Evolutionary conservation across 2,888 invertebrate species (phyloP), one percentile per base, ranked within the genome.

Genomic region (Amblyjoppa fuscipennis): DNA sequence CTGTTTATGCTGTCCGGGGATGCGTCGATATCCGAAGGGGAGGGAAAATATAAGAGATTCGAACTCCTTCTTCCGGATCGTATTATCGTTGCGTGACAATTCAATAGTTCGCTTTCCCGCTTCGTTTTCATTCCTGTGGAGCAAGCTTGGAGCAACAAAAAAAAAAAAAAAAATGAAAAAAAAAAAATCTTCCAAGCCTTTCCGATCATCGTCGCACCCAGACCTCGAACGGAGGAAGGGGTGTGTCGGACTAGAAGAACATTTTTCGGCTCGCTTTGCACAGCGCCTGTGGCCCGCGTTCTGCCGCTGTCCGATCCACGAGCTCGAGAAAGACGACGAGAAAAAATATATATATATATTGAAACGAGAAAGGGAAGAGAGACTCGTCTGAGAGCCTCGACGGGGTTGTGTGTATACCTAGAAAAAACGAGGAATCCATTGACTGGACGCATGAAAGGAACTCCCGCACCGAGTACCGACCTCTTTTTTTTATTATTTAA

Each of bases 371-470:
- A 79, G 73, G 81, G 68, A 31, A n/a, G 45, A 61, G 73, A 51
- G 69, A 64, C 20, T 56, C 56, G 56, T 56, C 56, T 25, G 56
- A 56, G 25, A 6, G 41, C 41, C 25, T 56, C 56, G 56, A 5
- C 25, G 25, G 25, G 56, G 20, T 56, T 25, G 56, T 56, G 83
- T 20, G 53, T 56, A 56, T 56, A 56, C 25, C 56, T 56, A 79
- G 51, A 70, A 77, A 59, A 82, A 61, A 61, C 79, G 78, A 75
- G 84, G 87, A 88, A 88, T 84, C 86, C 89, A 90, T 90, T 89
- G 89, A 89, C 89, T 89, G 84, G 80, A 74, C 82, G 87, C 80
- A 89, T 90, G 90, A 90, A 90, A 90, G 87, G 87, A 88, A 45
- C 41, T 71, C 82, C 83, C 59, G 79, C 78, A 77, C 71, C 45